A percentile compares a stretch with the other conserved stretches of the same genome.
Conservation (phyloP, 1,140 invertebrate species). For the Drosophila paulistorum region DNA sequence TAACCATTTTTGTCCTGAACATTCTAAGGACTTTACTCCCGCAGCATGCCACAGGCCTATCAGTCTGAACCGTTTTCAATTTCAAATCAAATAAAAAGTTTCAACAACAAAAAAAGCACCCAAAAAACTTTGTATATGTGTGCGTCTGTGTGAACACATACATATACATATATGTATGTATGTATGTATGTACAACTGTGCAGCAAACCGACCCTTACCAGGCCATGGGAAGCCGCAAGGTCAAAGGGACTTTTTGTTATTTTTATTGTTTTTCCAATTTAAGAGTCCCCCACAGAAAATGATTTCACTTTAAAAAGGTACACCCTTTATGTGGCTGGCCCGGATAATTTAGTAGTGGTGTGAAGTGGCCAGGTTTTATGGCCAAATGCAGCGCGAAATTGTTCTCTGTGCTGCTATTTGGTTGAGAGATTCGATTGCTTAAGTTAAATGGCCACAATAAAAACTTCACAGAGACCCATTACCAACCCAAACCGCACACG, state of each 20-base stretch:
- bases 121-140: slow-evolving; percentile 23
- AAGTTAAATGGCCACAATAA: slow-evolving; percentile 60
- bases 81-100: slow-evolving; percentile 68
- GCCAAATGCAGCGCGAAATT: slow-evolving; percentile 43
- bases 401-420: slow-evolving; percentile 32
- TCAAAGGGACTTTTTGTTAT: slow-evolving; percentile 55
- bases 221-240: slow-evolving; percentile 44
- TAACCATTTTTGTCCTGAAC: neutral
- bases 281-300: slow-evolving; percentile 32
- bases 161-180: too few relatives aligned
- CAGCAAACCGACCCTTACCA: slow-evolving; percentile 8
- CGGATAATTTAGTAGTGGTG: neutral
- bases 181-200: slow-evolving; percentile 1
- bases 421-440: slow-evolving; percentile 53
- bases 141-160: neutral
- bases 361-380: slow-evolving; percentile 33
- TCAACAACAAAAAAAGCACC: slow-evolving; percentile 25
- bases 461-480: slow-evolving; percentile 41
- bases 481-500: slow-evolving; percentile 18
- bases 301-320: slow-evolving; percentile 55
- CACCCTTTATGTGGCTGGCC: slow-evolving; percentile 21
- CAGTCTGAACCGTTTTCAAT: slow-evolving; percentile 58
- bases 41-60: slow-evolving; percentile 5
- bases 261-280: slow-evolving; percentile 50
- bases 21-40: neutral